These are phyloP conservation scores for Eudyptes chrysolophus DNA, from an alignment of 2,113 vertebrate genomes.

Conservation along the genomic window DNA sequence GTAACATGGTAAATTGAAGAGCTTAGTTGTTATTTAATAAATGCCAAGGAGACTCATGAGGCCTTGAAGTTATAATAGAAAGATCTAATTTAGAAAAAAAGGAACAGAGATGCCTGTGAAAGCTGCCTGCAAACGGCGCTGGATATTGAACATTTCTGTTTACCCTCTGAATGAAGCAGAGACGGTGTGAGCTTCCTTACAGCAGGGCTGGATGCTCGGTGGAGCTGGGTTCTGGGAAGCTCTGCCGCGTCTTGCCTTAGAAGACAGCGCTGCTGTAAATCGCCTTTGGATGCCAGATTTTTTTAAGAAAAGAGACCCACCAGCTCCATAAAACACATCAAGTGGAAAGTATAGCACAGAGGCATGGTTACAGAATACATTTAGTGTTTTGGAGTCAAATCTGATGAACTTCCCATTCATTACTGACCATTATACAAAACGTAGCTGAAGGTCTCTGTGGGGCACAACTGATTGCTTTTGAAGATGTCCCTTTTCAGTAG, in stretches of 20 bases:
- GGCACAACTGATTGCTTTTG: neutral
- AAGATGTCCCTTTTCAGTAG: neutral
- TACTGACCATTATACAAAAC: neutral
- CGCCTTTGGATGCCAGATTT: neutral
- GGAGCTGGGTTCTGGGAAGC: neutral
- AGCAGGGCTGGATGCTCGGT: neutral
- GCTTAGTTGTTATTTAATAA: conserved; percentile 64
- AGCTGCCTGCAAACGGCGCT: neutral
- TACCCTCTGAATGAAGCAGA: neutral
- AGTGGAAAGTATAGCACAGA: neutral
- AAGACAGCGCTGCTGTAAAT: neutral
- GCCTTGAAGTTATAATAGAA: conserved; percentile 44
- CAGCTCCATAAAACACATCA: neutral
- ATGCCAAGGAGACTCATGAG: conserved; percentile 56
- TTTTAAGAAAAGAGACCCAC: neutral
- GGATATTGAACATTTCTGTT: neutral
- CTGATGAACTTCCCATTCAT: neutral
- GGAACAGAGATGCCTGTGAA: neutral
- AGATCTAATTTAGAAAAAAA: conserved; percentile 46
- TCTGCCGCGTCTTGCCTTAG: neutral
- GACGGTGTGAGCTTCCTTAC: neutral
- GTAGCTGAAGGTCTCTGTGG: neutral
- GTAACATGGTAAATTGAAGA: conserved; percentile 33
- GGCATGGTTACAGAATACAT: neutral
- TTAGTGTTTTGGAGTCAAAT: neutral